Evolutionary conservation across 1,140 invertebrate genomes (phyloP), one percentile per base, ranked within the genome.

Genomic region (Philopotamus ludificatus): DNA sequence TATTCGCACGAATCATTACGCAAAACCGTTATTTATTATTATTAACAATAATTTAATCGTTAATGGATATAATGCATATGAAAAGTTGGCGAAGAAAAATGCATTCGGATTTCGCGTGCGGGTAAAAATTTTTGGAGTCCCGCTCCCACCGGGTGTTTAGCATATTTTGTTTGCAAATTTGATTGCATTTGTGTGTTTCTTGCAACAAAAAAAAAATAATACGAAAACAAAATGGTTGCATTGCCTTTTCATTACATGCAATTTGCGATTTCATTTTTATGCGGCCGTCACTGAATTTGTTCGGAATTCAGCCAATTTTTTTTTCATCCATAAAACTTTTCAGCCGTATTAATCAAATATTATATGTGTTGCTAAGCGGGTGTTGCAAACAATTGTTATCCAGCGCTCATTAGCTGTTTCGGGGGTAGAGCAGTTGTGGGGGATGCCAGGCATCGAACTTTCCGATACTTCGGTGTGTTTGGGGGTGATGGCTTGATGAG

Each of bases 211-310:
- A n/a, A n/a, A n/a, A n/a, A n/a, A n/a, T n/a, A n/a, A n/a, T n/a
- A n/a, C 22, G 28, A 34, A 59, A 67, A 67, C 59, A 63, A 67
- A 67, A 67, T 42, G 53, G 59, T 49, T 51, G 47, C 53, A 67
- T 67, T 67, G 58, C 51, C 66, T 58, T 67, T 63, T 67, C 44
- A 67, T 63, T 67, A 63, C 66, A 67, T 67, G 66, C 66, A 63
- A 67, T 67, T 67, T 67, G 53, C 62, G 51, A 9, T 25, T 12
- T 49, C 49, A 44, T 25, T 49, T 61, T 59, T 3, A 26, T 50
- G 42, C 18, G 7, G 45, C 49, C 34, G 28, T 23, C 45, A 44
- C 41, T 15, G 20, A 45, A 23, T 21, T 58, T 20, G 34, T n/a
- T 55, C 22, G 16, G 28, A 18, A 16, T 55, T 55, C 22, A 2